phyloP scores from a whole-genome alignment of 1,140 invertebrate genomes.

The Laodelphax striatellus region DNA sequence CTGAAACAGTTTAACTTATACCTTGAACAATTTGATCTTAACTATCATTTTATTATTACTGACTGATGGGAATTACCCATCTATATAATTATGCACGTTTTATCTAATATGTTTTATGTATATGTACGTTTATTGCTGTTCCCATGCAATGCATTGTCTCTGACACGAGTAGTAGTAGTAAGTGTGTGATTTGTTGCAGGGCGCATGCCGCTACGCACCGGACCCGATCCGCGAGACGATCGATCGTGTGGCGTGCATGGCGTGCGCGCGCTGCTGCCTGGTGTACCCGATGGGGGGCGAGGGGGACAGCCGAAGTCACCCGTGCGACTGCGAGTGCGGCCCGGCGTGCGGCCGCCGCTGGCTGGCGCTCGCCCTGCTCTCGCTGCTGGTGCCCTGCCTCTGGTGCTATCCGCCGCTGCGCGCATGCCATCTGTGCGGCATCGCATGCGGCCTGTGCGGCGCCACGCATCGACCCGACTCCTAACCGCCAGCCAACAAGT shows the following conservation, averaged over 20 bases:
- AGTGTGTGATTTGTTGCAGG: conserved; percentile 31
- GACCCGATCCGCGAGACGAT: conserved; percentile 71
- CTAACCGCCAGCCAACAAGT: conserved; percentile 30
- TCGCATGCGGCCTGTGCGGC: conserved; percentile 67
- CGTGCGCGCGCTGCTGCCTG: conserved; percentile 75
- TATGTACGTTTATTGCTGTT: no score
- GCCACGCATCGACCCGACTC: conserved; percentile 60
- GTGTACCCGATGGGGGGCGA: conserved; percentile 83
- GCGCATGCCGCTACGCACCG: conserved; percentile 79
- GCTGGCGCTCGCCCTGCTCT: conserved; percentile 74
- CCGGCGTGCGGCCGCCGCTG: conserved; percentile 51
- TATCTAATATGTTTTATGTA: no score
- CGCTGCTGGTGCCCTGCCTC: conserved; percentile 80
- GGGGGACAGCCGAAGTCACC: conserved; percentile 51
- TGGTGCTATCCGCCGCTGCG: conserved; percentile 84
- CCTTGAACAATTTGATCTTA: no score
- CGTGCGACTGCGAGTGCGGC: conserved; percentile 59
- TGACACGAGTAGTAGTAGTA: no score
- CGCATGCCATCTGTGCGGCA: conserved; percentile 70
- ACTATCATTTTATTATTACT: no score
- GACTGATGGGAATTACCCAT: no score
- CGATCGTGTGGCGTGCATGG: conserved; percentile 70
- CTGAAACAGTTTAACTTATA: no score
- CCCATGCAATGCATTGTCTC: no score
- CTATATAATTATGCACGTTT: no score